Base-by-base conservation (phyloP, 2,113 vertebrate species). In the Amphiprion ocellaris region DNA sequence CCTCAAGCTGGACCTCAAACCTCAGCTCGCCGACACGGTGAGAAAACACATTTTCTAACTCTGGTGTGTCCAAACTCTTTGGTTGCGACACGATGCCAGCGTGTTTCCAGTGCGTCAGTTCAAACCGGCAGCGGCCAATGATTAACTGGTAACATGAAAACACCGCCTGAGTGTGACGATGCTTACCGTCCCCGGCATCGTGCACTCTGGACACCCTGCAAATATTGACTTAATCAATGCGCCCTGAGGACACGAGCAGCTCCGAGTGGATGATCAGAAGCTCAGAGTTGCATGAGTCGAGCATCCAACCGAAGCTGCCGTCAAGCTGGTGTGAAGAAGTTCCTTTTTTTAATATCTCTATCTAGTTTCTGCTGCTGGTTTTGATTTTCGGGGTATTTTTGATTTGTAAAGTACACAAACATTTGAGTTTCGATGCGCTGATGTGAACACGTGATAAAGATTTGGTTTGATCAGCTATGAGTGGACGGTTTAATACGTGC, bases 1-100 rank as follows among this genome's bases (percentile, higher is more conserved):
- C 92, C 97, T 99, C 80, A 97, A 97, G 90, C 91, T 97, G 90
- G 96, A 96, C 87, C 95, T 99, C 78, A 97, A 95, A 70, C 98
- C 98, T 0, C 95, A 97, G 54, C 96, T 99, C 49, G 96, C 97
- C 0, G 97, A 98, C 89, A 97, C 96, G 88, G 98, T 99, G 86
- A 95, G 96, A 85, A 83, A 75, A 84, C 26, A 63, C 30, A 76
- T 23, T 69, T 56, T 70, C 17, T 59, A 15, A 37, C 23, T 17
- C 4, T 5, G 68, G 60, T 78, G 47, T 70, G 77, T 64, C 52
- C 77, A 77, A 73, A 61, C 10, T 50, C 30, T 70, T 49, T 28
- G 2, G 39, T 80, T 80, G 59, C 77, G 64, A 74, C 74, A 80
- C 30, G 19, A 4, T 26, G 21, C 64, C 50, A 44, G 4, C 10